Evolutionary conservation across 2,888 invertebrate species (phyloP), one percentile per base, ranked within the genome.

Genomic region (Tachystola acroxantha): DNA sequence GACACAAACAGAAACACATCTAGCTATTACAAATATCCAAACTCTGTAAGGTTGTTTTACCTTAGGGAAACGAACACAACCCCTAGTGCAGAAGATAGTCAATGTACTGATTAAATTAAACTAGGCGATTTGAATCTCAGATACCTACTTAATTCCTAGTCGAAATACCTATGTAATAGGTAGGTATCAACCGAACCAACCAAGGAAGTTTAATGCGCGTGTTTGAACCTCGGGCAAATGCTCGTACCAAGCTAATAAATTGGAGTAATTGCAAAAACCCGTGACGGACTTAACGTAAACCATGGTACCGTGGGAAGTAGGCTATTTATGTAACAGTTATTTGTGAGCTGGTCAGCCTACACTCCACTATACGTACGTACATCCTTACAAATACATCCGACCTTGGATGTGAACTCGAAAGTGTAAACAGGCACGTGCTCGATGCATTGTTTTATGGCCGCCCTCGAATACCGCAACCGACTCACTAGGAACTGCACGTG

Each of bases 351-450:
- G 65, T 68, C 81, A 73, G 67, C 84, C 81, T 75, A 82, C 27
- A 27, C n/a, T n/a, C n/a, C n/a, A n/a, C n/a, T n/a, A n/a, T 12
- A 27, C 29, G 76, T 77, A 64, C 74, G 75, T 71, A 82, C 84
- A 85, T 86, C 85, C 84, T 86, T 82, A 82, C 85, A 82, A 84
- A 86, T 82, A 81, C 85, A 82, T 81, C 78, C 78, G 84, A 79
- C 85, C 85, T 86, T 86, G 79, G 73, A 77, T 80, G 78, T 80
- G 81, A 84, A 84, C 85, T 82, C 80, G 74, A 77, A 81, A 84
- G 79, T 82, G 82, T 84, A 80, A 80, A 76, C 78, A 74, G 70
- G 76, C 85, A 27, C 10, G 82, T 79, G 85, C 65, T 70, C 79
- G 72, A 79, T 84, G 85, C 85, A 86, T 86, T 86, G 85, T 86